Base-by-base conservation (phyloP, 2,888 invertebrate species). In the Andricus curvator region DNA sequence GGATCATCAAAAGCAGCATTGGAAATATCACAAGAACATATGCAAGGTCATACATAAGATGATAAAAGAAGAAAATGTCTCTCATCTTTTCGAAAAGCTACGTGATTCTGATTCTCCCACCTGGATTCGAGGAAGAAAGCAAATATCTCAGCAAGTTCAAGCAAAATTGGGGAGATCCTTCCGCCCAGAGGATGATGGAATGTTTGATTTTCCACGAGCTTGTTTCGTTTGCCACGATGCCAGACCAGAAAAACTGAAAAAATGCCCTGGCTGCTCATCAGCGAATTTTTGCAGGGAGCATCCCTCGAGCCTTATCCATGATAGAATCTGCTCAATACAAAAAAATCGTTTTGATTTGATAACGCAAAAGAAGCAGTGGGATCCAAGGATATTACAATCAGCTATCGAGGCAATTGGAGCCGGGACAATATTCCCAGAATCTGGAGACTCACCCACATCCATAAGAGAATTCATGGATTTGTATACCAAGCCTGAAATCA, bases 141-240 rank as follows among this genome's bases (percentile, higher is more conserved):
- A 44, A 44, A 44, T 44, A 44, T 1, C 44, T 44, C 3, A 44
- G 44, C 15, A 15, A 15, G 44, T 44, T 56, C 6, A 56, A 51
- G 4, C 17, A 3, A 84, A 84, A 74, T 22, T 87, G 29, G 67
- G 66, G 20, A 83, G 88, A 37, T 81, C 68, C 56, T 67, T 89
- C 6, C 22, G 80, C 15, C 62, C 79, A 11, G 86, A 85, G 25
- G 89, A 89, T 68, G 78, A 81, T 51, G 80, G 88, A 29, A 88
- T 91, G 83, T 88, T 90, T 66, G 84, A 87, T 82, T 91, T 91
- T 80, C 88, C 88, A 6, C 85, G 87, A 79, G 85, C 84, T 6
- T 91, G 90, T 51, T 25, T 78, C 4, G 76, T 88, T 8, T 91
- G 91, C 66, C 83, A 87, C 17, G 82, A 88, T 17, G 83, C 66